Conservation (phyloP, 2,888 invertebrate species). For the Podabrus alpinus region DNA sequence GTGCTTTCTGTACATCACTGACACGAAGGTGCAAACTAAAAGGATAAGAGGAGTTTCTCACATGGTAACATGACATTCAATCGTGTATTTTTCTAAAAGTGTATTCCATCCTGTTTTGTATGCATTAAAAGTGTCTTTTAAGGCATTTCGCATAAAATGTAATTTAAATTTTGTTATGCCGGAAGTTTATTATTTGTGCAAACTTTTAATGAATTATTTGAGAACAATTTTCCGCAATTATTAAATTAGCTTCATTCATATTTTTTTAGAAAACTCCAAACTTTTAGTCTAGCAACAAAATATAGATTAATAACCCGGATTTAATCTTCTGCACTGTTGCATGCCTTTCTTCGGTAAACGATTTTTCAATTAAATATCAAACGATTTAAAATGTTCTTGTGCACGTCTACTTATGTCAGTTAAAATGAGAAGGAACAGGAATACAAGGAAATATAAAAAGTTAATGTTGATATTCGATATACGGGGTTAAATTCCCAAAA, state of each 20-base stretch:
- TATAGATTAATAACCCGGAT: neutral
- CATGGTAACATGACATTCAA: conserved; percentile 25
- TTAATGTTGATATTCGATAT: neutral
- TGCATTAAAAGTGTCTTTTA: conserved; percentile 25
- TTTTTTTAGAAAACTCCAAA: neutral
- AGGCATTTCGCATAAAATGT: conserved; percentile 10
- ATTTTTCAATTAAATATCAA: neutral
- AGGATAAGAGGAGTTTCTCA: conserved; percentile 24
- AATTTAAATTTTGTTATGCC: conserved; percentile 11
- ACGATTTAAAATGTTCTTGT: neutral
- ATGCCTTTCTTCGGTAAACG: neutral
- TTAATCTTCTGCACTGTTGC: neutral
- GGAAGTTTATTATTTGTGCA: neutral
- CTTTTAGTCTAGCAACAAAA: neutral
- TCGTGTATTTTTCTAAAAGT: conserved; percentile 15
- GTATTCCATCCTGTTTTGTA: conserved; percentile 20
- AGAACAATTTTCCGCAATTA: neutral
- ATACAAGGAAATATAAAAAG: neutral
- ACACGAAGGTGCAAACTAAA: conserved; percentile 22
- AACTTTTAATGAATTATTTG: neutral
- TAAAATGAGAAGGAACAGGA: neutral
- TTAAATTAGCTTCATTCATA: neutral
- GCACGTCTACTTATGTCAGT: neutral
- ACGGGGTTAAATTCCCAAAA: neutral
- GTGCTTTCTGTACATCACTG: conserved; percentile 12